phyloP scores from a whole-genome alignment of 2,113 vertebrate genomes.

The Amazona vittata region DNA sequence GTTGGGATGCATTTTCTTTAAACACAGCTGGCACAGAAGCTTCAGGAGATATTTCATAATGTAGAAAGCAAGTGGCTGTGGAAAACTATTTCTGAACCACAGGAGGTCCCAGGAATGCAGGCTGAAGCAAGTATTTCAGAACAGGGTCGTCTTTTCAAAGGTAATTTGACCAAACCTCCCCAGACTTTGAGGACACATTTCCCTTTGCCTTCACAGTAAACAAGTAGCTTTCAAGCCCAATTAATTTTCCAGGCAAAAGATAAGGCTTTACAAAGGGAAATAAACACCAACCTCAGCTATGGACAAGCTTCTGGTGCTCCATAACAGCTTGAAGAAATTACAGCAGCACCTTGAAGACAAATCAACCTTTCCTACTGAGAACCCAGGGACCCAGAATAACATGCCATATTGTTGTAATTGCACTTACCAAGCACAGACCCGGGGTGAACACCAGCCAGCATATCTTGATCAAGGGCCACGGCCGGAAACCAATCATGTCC shows the following conservation, averaged over 20 bases:
- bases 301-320: neutral
- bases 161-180: neutral
- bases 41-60: neutral
- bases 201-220: neutral
- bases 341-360: neutral
- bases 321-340: neutral
- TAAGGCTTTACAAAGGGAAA: neutral
- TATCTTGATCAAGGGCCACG: slow-evolving; percentile 85
- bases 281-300: neutral
- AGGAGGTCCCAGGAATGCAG: neutral
- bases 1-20: neutral
- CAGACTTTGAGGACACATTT: neutral
- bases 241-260: neutral
- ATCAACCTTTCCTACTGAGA: neutral
- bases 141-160: neutral
- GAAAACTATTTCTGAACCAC: neutral
- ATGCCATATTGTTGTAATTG: neutral
- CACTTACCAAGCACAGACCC: slow-evolving; percentile 85
- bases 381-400: neutral
- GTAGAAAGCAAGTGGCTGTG: neutral
- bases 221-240: neutral
- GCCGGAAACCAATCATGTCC: slow-evolving; percentile 95
- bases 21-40: neutral
- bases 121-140: neutral
- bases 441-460: slow-evolving; percentile 91